These are phyloP conservation scores for Drosophila tropicalis DNA, from an alignment of 1,140 invertebrate species.

Conservation along the genomic window DNA sequence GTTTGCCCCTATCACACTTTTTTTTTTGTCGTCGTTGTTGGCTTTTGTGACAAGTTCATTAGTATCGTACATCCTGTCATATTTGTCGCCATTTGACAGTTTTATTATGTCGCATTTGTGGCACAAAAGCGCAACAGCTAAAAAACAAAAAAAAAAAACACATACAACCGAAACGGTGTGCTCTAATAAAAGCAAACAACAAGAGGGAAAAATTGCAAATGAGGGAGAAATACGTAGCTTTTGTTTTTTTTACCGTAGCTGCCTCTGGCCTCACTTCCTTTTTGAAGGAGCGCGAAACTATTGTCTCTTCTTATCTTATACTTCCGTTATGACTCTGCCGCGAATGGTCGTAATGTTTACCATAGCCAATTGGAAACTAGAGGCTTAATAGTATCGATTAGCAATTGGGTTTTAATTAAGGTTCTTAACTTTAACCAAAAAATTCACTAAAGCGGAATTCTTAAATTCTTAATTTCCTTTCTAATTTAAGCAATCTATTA, in stretches of 20 bases:
- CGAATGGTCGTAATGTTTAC: background rate
- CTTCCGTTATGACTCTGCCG: slow-evolving; percentile 3
- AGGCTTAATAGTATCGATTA: no score
- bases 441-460: no score
- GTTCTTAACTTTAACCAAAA: no score
- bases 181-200: slow-evolving; percentile 1
- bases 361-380: background rate
- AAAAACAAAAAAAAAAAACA: slow-evolving; percentile 20
- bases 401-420: no score
- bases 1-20: background rate
- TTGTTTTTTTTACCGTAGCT: slow-evolving; percentile 12
- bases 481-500: no score
- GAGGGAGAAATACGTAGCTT: background rate
- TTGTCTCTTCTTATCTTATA: slow-evolving; percentile 21
- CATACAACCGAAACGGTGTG: background rate
- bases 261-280: slow-evolving; percentile 7
- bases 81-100: slow-evolving; percentile 69
- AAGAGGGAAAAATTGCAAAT: background rate
- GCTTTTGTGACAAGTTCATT: slow-evolving; percentile 60
- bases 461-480: no score
- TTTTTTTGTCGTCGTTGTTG: background rate
- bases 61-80: slow-evolving; percentile 63
- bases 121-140: slow-evolving; percentile 27
- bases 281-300: slow-evolving; percentile 14
- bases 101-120: slow-evolving; percentile 52